phyloP scores from a whole-genome alignment of 2,797 vertebrate genomes.

The Lophius americanus region DNA sequence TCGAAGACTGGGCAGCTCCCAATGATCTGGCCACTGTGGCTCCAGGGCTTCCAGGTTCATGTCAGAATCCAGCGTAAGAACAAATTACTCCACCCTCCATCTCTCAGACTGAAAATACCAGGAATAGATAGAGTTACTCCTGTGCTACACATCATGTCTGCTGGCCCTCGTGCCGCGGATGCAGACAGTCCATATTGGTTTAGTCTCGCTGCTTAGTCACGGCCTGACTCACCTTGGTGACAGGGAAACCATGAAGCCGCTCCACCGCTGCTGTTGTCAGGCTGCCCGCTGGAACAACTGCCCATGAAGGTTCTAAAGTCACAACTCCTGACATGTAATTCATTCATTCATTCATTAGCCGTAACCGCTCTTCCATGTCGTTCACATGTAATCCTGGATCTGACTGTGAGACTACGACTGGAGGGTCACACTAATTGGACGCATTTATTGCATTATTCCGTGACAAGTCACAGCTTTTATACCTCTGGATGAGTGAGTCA shows the following conservation, averaged over 20 bases:
- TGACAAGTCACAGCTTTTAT: constrained; percentile 61
- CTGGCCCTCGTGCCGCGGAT: constrained; percentile 59
- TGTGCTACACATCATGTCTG: constrained; percentile 49
- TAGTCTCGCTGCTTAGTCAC: constrained; percentile 76
- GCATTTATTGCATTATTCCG: constrained; percentile 58
- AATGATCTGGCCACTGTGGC: constrained; percentile 61
- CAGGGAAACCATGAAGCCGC: constrained; percentile 65
- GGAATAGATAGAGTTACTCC: constrained; percentile 58
- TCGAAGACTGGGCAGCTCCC: constrained; percentile 64
- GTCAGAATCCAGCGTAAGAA: constrained; percentile 54
- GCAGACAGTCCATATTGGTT: constrained; percentile 67
- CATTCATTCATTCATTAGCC: no score
- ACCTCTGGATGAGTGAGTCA: constrained; percentile 62
- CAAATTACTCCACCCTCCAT: constrained; percentile 55
- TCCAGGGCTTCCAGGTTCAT: constrained; percentile 64
- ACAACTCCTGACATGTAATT: constrained; percentile 62
- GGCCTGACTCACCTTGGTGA: constrained; percentile 78
- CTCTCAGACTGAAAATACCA: constrained; percentile 31
- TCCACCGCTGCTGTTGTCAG: constrained; percentile 55
- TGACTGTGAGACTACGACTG: constrained; percentile 44
- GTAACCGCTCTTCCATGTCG: no score
- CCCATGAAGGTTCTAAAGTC: constrained; percentile 57
- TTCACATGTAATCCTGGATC: no score
- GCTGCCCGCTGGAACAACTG: constrained; percentile 24
- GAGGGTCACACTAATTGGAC: constrained; percentile 66